Evolutionary conservation across 2,888 invertebrate genomes (phyloP), one percentile per base, ranked within the genome.

Genomic region (Agrochola lota): DNA sequence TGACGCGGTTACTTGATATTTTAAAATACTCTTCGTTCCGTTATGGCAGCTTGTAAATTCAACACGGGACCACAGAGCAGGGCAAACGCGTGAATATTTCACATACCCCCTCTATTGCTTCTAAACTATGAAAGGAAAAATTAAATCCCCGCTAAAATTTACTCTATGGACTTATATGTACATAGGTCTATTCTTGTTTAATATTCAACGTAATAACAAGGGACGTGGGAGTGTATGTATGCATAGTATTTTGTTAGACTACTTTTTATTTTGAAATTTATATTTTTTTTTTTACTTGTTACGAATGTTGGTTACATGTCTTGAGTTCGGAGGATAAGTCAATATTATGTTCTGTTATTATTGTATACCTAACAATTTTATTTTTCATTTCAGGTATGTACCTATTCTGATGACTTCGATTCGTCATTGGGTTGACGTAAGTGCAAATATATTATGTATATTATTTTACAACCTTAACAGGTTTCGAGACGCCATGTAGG

Each of bases 41-140:
- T 81, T 78, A 84, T 77, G 77, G 81, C 76, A 57, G 69, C 73
- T 82, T 82, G 63, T 75, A 78, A 82, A 77, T 87, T 86, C 66
- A 78, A 80, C 78, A 76, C 72, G 64, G 63, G 57, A 80, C 80
- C 78, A 73, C 85, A 67, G 78, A 70, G 64, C 74, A 74, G 71
- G 72, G 85, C 73, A 85, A 30, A 84, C 81, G 71, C 80, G 85
- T 91, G 91, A 90, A 92, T 91, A 91, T 91, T 93, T 91, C 83
- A 92, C 83, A 78, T 85, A 88, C 73, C 77, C 77, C 82, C 84
- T 88, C 86, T 89, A 87, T 92, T 90, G 87, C 88, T 86, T 89
- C 83, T 85, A 78, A 88, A 89, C 88, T 89, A 88, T 90, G 85
- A 88, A 91, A 89, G 87, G 88, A 91, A 92, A 90, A 89, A 91